Evolutionary conservation across 2,888 invertebrate genomes (phyloP), one percentile per base, ranked within the genome.

Genomic region (Xestia rhomboidea): DNA sequence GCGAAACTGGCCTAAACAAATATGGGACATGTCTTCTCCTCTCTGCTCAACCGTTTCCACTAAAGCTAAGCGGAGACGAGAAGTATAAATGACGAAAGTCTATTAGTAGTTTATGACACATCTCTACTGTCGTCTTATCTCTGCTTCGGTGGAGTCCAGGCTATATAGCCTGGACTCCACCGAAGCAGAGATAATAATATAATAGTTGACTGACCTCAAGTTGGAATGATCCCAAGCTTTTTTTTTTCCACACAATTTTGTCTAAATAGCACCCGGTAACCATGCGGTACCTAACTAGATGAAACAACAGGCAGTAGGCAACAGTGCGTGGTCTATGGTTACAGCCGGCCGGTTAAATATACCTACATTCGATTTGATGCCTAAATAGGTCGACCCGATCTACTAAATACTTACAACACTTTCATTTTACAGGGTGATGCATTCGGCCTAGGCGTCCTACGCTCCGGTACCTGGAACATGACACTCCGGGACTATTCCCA

Each of bases 391-490:
- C 57, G 57, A 27, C 60, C 60, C n/a, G 7, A 21, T 30, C n/a
- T 10, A 30, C 3, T 27, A 51, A 62, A 46, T n/a, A 62, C 51
- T 54, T 54, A 73, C 27, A 24, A 8, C 24, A n/a, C 7, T 49
- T 24, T 2, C 0, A 15, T 54, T 73, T 76, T 86, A 10, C 90
- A 96, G 87, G 98, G 97, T 2, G 97, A 96, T 79, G 93, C 97
- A 21, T 95, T 98, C 77, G 98, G 98, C 0, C 95, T 97, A 0
- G 97, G 96, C 80, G 94, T 98, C 46, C 94, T 94, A 6, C 98
- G 98, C 63, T 95, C 97, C 41, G 98, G 98, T 0, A 96, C 96
- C 67, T 98, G 98, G 98, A 98, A 98, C 93, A 92, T 98, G 85
- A 97, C 98, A 1, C 95, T 98, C 54, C 98, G 98, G 63, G 98